Percentiles rank a stretch among this genome's conserved stretches.
Conservation (phyloP, 2,113 vertebrate species). For the Cyphomyrus discorhynchus region DNA sequence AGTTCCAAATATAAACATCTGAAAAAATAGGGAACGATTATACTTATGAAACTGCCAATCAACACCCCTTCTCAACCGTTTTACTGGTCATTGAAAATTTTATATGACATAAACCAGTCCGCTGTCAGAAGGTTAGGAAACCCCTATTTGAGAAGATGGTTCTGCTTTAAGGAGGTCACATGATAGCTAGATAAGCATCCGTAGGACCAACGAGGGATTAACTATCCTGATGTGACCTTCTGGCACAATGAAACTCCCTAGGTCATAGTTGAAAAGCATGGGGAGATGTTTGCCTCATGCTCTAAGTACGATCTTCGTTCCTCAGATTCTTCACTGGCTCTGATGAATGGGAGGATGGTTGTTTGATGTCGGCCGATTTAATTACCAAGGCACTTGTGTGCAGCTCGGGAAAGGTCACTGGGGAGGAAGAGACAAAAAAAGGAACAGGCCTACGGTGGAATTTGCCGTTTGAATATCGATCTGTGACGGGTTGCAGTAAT, state of each 20-base stretch:
- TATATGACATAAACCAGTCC: neutral
- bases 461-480: neutral
- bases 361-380: neutral
- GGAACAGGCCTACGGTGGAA: neutral
- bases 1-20: neutral
- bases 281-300: neutral
- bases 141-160: neutral
- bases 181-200: neutral
- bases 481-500: neutral
- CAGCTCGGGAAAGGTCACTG: conserved; percentile 13
- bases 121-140: neutral
- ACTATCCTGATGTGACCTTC: neutral
- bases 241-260: neutral
- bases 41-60: neutral
- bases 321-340: neutral
- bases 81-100: neutral
- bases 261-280: neutral
- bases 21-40: neutral
- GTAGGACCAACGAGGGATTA: neutral
- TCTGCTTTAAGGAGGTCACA: neutral
- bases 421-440: neutral
- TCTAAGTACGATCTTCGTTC: neutral
- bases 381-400: conserved; percentile 9
- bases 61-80: neutral
- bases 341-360: conserved; percentile 4